phyloP scores from a whole-genome alignment of 2,888 invertebrate genomes.

The Ptychoptera contaminata region DNA sequence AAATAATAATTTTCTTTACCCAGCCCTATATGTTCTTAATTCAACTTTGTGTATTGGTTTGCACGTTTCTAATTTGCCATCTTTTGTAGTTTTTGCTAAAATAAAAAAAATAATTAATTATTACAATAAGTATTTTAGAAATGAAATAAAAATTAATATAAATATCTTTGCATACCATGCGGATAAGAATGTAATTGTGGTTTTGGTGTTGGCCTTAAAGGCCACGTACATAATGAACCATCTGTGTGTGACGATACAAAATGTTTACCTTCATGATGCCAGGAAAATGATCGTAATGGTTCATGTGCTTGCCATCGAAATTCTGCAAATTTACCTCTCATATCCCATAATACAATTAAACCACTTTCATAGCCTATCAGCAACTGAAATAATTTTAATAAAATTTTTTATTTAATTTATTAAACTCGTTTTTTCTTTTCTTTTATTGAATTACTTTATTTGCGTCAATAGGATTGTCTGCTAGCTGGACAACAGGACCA shows the following conservation, averaged over 20 bases:
- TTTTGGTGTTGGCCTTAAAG: conserved; percentile 55
- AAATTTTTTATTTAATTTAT: not conserved
- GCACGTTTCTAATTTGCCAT: conserved; percentile 84
- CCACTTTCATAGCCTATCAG: conserved; percentile 94
- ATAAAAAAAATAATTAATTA: conserved; percentile 17
- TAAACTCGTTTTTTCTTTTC: not conserved
- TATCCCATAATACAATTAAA: conserved; percentile 90
- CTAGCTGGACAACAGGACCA: conserved; percentile 87
- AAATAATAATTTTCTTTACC: conserved; percentile 36
- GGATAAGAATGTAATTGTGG: conserved; percentile 75
- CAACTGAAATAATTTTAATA: conserved; percentile 34
- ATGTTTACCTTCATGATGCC: conserved; percentile 97
- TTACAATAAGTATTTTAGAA: not conserved
- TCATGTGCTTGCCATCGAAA: conserved; percentile 64
- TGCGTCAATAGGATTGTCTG: conserved; percentile 92
- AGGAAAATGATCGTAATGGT: conserved; percentile 71
- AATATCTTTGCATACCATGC: conserved; percentile 51
- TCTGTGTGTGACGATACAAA: conserved; percentile 93
- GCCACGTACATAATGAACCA: conserved; percentile 93
- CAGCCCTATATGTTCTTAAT: conserved; percentile 78
- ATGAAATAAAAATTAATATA: not conserved
- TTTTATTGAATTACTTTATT: conserved; percentile 59
- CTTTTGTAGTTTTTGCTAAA: conserved; percentile 79
- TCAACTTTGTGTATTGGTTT: conserved; percentile 91
- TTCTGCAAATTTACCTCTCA: conserved; percentile 73